Conservation (phyloP, 2,113 vertebrate genomes). For the Bos indicus region DNA sequence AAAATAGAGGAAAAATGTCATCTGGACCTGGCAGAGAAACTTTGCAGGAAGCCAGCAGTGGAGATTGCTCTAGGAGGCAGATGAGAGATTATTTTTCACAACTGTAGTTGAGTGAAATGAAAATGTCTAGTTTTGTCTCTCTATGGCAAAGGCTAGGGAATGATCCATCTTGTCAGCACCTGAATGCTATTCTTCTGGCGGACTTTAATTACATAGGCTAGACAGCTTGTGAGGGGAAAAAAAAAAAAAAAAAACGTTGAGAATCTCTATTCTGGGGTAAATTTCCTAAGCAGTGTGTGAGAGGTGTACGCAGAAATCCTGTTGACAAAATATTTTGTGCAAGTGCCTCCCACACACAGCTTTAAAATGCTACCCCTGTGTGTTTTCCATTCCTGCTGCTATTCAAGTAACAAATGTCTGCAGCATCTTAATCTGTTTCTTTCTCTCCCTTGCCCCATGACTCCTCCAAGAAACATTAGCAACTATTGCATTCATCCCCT, state of each 20-base stretch:
- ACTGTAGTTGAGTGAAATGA: slow-evolving; percentile 33
- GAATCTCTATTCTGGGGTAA: slow-evolving; percentile 61
- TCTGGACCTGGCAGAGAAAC: neutral
- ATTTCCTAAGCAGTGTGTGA: slow-evolving; percentile 66
- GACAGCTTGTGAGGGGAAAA: slow-evolving; percentile 43
- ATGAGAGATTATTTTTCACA: slow-evolving; percentile 43
- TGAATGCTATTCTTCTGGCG: slow-evolving; percentile 34
- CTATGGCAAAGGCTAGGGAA: neutral
- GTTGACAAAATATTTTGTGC: slow-evolving; percentile 70
- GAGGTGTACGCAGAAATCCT: slow-evolving; percentile 56
- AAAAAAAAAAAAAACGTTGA: slow-evolving; percentile 14
- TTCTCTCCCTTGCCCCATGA: slow-evolving; percentile 55
- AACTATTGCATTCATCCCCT: slow-evolving; percentile 47
- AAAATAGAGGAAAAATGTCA: neutral
- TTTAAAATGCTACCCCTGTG: slow-evolving; percentile 66
- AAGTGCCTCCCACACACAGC: slow-evolving; percentile 55
- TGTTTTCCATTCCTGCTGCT: slow-evolving; percentile 56
- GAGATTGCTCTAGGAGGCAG: neutral
- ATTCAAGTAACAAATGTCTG: slow-evolving; percentile 52
- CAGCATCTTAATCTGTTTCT: slow-evolving; percentile 33
- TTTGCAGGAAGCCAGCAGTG: neutral
- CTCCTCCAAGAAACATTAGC: slow-evolving; percentile 46
- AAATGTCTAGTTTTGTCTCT: neutral
- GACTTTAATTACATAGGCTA: slow-evolving; percentile 65
- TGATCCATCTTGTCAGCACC: slow-evolving; percentile 53